Evolutionary conservation across 2,888 invertebrate genomes (phyloP), one percentile per base, ranked within the genome.

Genomic region (Aphrophora alni): DNA sequence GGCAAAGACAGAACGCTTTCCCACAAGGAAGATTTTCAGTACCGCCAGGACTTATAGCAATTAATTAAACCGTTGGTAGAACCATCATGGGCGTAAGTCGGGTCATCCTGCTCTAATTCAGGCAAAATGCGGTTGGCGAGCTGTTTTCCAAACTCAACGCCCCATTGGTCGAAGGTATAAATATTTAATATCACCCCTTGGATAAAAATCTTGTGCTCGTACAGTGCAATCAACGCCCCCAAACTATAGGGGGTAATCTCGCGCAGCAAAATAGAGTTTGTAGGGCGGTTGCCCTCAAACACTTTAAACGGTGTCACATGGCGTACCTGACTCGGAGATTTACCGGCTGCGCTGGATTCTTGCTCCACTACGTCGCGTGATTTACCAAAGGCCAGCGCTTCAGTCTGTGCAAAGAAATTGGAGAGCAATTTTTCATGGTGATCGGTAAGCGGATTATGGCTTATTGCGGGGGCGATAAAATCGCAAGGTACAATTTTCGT

Each of bases 111-210:
- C 81, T 92, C 91, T 70, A 99, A 89, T 88, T 99, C 98, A 0
- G 97, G 96, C 87, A 98, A 97, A 84, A 99, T 98, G 17, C 95
- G 95, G 89, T 98, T 98, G 0, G 99, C 99, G 85, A 99, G 89
- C 88, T 98, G 97, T 88, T 99, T 99, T 79, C 99, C 99, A 85
- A 99, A 91, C 88, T 99, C 99, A 76, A 99, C 99, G 38, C 99
- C 99, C 98, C 98, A 99, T 87, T 99, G 99, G 90, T 99, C 99
- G 88, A 95, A 99, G 0, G 98, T 98, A 89, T 99, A 99, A 87
- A 99, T 98, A 89, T 98, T 96, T 99, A 99, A 99, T 86, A 99
- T 95, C 71, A 97, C 93, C 59, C 99, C 99, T 88, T 99, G 99
- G 0, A 95, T 95, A 90, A 99, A 99, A 86, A 99, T 99, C 90